A percentile compares a stretch with the other conserved stretches of the same genome.
Conservation (phyloP, 2,797 vertebrate species). For the Chloroceryle inda region DNA sequence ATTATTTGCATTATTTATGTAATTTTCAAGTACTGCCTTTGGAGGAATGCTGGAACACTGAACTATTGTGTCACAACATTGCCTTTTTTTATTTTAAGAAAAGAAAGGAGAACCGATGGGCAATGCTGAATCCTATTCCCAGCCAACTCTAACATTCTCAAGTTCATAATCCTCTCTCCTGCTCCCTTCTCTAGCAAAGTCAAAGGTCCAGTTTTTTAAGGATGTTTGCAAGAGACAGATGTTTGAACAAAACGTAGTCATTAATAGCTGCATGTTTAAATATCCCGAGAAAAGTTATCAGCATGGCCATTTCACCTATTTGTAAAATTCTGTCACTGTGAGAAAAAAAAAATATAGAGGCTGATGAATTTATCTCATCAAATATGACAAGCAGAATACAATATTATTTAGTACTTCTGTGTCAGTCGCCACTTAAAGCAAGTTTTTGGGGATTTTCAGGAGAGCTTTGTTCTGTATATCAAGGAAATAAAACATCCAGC, state of each 20-base stretch:
- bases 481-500: neutral
- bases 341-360: neutral
- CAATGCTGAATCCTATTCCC: neutral
- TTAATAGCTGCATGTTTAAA: neutral
- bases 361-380: neutral
- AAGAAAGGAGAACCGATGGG: neutral
- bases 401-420: neutral
- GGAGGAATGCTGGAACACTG: neutral
- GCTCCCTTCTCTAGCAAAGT: neutral
- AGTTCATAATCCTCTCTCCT: neutral
- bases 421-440: neutral
- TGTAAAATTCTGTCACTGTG: neutral
- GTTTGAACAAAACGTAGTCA: slow-evolving; percentile 3
- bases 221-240: neutral
- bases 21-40: neutral
- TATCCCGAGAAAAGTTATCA: neutral
- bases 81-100: neutral
- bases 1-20: neutral
- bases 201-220: neutral
- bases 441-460: neutral
- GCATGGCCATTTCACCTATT: neutral
- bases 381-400: neutral
- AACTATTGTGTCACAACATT: neutral
- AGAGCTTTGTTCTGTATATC: neutral
- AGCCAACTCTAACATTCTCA: neutral